Percentiles rank a stretch among this genome's conserved stretches.
These are phyloP conservation scores for Drosophila limbata DNA, from an alignment of 2,888 invertebrate species.

Conservation along the genomic window DNA sequence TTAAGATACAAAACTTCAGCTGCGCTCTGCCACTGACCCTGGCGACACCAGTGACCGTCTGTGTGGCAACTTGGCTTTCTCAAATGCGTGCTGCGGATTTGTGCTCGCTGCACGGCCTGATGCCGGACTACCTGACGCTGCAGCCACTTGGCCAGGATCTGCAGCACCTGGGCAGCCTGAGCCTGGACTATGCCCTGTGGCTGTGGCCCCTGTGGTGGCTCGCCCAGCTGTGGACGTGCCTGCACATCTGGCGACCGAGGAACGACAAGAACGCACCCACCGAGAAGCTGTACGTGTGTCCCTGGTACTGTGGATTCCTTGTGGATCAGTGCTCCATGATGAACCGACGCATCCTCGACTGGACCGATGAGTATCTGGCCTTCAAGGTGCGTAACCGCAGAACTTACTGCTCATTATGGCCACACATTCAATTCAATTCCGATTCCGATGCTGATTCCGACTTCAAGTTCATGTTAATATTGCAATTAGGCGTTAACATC, in stretches of 20 bases:
- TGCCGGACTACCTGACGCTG: conserved; percentile 95
- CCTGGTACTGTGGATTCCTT: conserved; percentile 93
- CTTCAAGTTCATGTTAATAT: conserved; percentile 55
- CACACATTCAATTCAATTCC: conserved; percentile 10
- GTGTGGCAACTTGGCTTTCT: conserved; percentile 89
- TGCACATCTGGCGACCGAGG: conserved; percentile 93
- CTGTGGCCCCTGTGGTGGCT: conserved; percentile 92
- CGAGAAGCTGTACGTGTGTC: conserved; percentile 93
- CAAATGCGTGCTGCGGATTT: conserved; percentile 88
- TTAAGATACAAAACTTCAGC: conserved; percentile 94
- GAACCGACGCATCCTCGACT: conserved; percentile 91
- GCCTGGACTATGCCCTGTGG: conserved; percentile 89
- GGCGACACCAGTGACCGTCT: conserved; percentile 90
- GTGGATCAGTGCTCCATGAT: conserved; percentile 94
- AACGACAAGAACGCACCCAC: conserved; percentile 93
- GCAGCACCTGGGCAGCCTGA: conserved; percentile 86
- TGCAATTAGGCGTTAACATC: conserved; percentile 69
- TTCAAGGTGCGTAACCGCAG: conserved; percentile 83
- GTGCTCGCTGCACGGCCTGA: conserved; percentile 88
- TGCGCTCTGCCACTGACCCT: conserved; percentile 93
- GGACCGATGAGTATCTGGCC: conserved; percentile 85
- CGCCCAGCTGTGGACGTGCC: conserved; percentile 94
- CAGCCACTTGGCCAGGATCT: conserved; percentile 89
- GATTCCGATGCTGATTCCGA: background rate
- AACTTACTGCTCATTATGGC: conserved; percentile 12